These are phyloP conservation scores for Acipenser transmontanus DNA, from an alignment of 2,797 vertebrate genomes.

Conservation along the genomic window DNA sequence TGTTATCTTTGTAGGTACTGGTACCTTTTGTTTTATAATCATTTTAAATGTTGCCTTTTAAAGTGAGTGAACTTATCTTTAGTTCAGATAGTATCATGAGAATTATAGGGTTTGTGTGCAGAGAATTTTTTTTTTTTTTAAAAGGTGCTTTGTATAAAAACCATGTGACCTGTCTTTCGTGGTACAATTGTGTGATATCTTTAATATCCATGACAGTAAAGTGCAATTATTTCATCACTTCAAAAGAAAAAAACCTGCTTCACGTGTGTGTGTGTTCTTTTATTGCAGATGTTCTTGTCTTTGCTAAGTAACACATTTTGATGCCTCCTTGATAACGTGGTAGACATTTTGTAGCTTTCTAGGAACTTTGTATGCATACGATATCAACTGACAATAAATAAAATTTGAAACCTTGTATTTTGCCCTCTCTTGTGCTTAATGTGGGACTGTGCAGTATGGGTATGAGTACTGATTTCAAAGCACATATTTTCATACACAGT, in stretches of 20 bases:
- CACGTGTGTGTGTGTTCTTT: constrained; percentile 79
- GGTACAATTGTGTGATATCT: constrained; percentile 96
- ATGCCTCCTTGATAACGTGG: constrained; percentile 98
- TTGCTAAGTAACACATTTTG: constrained; percentile 96
- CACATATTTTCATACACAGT: too few relatives aligned
- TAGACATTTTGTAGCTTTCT: constrained; percentile 99
- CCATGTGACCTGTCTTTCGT: constrained; percentile 90
- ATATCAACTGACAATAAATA: constrained; percentile 98
- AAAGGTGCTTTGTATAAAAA: constrained; percentile 92
- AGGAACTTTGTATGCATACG: constrained; percentile 99
- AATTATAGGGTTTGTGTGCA: constrained; percentile 90
- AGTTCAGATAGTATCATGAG: constrained; percentile 85
- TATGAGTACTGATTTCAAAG: too few relatives aligned
- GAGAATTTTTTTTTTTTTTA: constrained; percentile 78
- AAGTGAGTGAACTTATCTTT: constrained; percentile 83
- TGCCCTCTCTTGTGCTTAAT: too few relatives aligned
- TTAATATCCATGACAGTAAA: constrained; percentile 91
- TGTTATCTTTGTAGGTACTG: constrained; percentile 91
- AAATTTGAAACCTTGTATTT: constrained; percentile 33
- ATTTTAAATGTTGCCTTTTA: constrained; percentile 94
- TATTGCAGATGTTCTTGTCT: constrained; percentile 96
- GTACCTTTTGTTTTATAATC: constrained; percentile 88
- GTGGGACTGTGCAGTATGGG: too few relatives aligned
- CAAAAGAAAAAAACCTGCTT: constrained; percentile 69
- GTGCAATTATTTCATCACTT: constrained; percentile 82